Conservation (phyloP, 2,888 invertebrate species). For the Hirtodrosophila alboralis region DNA sequence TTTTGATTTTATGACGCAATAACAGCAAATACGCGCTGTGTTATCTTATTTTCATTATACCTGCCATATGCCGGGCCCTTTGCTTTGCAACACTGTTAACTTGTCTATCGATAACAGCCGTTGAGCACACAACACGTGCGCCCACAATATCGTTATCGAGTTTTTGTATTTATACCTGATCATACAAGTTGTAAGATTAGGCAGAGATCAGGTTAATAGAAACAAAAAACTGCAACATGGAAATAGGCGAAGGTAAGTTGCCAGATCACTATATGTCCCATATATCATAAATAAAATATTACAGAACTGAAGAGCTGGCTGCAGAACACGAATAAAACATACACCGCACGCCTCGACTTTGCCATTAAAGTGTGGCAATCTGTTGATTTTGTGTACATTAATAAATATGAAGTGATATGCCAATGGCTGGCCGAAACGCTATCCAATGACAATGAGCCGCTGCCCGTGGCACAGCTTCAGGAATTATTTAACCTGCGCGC, state of each 20-base stretch:
- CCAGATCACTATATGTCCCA: background rate
- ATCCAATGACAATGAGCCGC: constrained; percentile 10
- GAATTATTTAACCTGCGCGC: constrained; percentile 66
- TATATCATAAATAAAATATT: constrained; percentile 2
- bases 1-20: no score
- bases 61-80: no score
- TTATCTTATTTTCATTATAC: no score
- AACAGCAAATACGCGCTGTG: no score
- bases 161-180: constrained; percentile 6
- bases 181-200: no score
- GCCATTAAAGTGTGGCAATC: constrained; percentile 83
- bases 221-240: constrained; percentile 37
- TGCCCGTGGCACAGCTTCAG: constrained; percentile 35
- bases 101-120: constrained; percentile 27
- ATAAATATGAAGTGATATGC: constrained; percentile 81
- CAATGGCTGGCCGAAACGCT: constrained; percentile 71
- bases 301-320: constrained; percentile 82
- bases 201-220: no score
- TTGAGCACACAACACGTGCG: constrained; percentile 56
- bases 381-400: constrained; percentile 75
- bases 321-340: constrained; percentile 69
- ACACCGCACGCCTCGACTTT: constrained; percentile 77
- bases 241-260: constrained; percentile 58
- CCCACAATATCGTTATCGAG: constrained; percentile 31
- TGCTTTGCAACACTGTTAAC: background rate